These are phyloP conservation scores for Steatornis caripensis DNA, from an alignment of 2,113 vertebrate species.

Conservation along the genomic window DNA sequence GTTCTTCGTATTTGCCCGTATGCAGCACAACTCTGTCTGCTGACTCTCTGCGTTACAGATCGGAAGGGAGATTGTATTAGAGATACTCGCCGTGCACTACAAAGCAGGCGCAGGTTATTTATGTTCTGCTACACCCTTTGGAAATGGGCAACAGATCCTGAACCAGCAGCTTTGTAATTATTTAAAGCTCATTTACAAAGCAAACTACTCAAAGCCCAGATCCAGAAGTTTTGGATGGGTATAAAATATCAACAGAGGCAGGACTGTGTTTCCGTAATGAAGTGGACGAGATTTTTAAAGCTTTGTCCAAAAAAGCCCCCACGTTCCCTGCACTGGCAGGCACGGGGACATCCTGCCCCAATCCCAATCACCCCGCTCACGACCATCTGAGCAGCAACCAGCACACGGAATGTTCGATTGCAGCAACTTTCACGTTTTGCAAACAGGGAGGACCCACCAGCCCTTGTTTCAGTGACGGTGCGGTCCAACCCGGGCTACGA, in stretches of 20 bases:
- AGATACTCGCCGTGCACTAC: fast-evolving
- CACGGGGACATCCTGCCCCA: neutral
- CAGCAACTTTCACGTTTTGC: neutral
- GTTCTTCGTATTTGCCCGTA: slow-evolving; percentile 90
- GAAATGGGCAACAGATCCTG: neutral
- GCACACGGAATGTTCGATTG: no score
- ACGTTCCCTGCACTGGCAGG: neutral
- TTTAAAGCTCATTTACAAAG: neutral
- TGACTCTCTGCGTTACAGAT: slow-evolving; percentile 76
- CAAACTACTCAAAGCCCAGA: neutral
- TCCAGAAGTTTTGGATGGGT: neutral
- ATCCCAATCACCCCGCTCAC: neutral
- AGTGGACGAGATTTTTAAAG: neutral
- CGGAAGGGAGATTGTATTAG: neutral
- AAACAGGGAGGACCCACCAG: neutral
- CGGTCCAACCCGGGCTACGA: fast-evolving
- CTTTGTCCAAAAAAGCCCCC: neutral
- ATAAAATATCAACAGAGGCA: neutral
- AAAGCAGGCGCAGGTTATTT: neutral
- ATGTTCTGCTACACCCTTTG: neutral
- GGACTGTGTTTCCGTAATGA: neutral
- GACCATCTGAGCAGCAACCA: neutral
- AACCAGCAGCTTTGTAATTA: neutral
- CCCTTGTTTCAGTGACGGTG: fast-evolving
- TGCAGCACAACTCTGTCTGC: slow-evolving; percentile 95